Conservation (phyloP, 2,888 invertebrate genomes). For the Pseudococcus longispinus region DNA sequence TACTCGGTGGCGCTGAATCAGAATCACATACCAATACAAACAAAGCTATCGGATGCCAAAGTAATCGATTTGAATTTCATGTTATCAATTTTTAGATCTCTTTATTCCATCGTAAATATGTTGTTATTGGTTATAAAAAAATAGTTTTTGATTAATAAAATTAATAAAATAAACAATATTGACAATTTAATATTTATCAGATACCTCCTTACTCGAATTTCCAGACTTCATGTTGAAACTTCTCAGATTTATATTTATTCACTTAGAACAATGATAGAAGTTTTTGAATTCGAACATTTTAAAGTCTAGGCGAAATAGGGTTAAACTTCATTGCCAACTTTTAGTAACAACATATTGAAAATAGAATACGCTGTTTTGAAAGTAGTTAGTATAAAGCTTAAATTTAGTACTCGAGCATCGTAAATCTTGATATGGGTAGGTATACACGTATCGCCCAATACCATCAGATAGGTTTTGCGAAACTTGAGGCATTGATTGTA, state of each 20-base stretch:
- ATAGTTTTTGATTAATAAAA: background rate
- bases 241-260: too few species aligned
- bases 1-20: background rate
- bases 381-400: background rate
- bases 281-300: too few species aligned
- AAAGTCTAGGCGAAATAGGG: too few species aligned
- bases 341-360: background rate
- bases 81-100: background rate
- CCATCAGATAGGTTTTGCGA: background rate
- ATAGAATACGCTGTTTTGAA: background rate
- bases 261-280: too few species aligned
- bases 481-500: background rate
- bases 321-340: background rate
- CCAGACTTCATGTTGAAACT: too few species aligned
- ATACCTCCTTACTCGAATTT: too few species aligned
- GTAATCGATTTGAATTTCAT: background rate
- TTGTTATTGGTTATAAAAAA: background rate
- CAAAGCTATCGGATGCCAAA: background rate
- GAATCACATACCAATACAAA: background rate
- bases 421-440: background rate
- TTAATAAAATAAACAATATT: too few species aligned
- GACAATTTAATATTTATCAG: too few species aligned
- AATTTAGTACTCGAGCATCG: background rate
- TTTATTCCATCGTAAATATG: background rate
- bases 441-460: background rate